These are phyloP conservation scores for Smithornis capensis DNA, from an alignment of 2,113 vertebrate genomes.

Conservation along the genomic window DNA sequence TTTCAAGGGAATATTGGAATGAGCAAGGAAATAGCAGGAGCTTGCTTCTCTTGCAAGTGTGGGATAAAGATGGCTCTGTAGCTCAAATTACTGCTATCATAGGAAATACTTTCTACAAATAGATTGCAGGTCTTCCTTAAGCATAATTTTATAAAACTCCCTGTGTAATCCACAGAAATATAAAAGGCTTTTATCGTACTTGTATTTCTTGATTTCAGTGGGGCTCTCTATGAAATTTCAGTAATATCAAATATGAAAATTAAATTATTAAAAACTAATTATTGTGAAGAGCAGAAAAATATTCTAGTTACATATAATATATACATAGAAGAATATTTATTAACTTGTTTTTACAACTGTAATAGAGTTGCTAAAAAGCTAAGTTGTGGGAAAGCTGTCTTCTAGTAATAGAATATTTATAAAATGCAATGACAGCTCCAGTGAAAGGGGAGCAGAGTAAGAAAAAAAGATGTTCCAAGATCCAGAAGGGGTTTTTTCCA, in stretches of 20 bases:
- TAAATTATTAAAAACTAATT: neutral
- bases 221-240: neutral
- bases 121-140: neutral
- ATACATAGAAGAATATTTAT: neutral
- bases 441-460: neutral
- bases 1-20: neutral
- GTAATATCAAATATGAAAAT: neutral
- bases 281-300: neutral
- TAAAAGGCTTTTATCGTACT: neutral
- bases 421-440: neutral
- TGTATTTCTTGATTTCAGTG: neutral
- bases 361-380: neutral
- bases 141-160: neutral
- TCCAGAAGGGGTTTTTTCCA: neutral
- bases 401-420: neutral
- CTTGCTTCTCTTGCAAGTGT: neutral
- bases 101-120: neutral
- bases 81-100: neutral
- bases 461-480: neutral
- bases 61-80: neutral
- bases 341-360: neutral
- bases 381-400: neutral
- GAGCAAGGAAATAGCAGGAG: neutral
- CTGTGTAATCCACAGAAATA: neutral
- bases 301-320: neutral